Evolutionary conservation across 2,797 vertebrate genomes (phyloP), one percentile per base, ranked within the genome.

Genomic region (Lepus townsendii): DNA sequence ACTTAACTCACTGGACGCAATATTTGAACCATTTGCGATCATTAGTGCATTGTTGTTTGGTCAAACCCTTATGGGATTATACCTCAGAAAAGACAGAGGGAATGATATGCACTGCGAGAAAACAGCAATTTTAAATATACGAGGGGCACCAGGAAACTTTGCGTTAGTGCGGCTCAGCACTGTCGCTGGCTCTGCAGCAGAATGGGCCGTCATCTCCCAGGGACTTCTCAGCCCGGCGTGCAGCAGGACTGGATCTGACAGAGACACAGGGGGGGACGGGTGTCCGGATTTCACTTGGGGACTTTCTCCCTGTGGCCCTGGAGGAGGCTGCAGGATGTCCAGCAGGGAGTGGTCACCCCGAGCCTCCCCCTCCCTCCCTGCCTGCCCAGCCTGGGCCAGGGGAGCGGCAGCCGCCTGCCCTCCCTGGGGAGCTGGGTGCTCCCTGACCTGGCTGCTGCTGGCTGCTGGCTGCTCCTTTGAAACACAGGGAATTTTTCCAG

Each of bases 1-100:
- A 98, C 98, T 98, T 98, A 98, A 98, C 98, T 98, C 98, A 96
- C 98, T 98, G 98, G 98, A 98, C 98, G 98, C 98, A 98, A 98
- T 98, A 98, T 98, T 98, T 98, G 97, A 98, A 98, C 98, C 98
- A 98, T 98, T 99, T 98, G 98, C 98, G 98, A 98, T 98, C 98
- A 98, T 98, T 98, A 98, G 97, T 97, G 97, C 97, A 97, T 98
- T 98, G 98, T 97, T 98, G 98, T 98, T 98, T 99, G 98, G 98
- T 98, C 98, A 98, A 97, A 98, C 98, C 98, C 98, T 98, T 98
- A 72, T 95, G 98, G 98, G 98, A 98, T 97, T 98, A 97, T 97
- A 94, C 97, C 97, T 97, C 50, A 94, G 97, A 96, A 97, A 95
- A 98, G 98, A 97, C 96, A 98, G 97, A 98, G 97, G 97, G 97